Evolutionary conservation across 2,797 vertebrate genomes (phyloP), one percentile per base, ranked within the genome.

Genomic region (Setipinna tenuifilis): DNA sequence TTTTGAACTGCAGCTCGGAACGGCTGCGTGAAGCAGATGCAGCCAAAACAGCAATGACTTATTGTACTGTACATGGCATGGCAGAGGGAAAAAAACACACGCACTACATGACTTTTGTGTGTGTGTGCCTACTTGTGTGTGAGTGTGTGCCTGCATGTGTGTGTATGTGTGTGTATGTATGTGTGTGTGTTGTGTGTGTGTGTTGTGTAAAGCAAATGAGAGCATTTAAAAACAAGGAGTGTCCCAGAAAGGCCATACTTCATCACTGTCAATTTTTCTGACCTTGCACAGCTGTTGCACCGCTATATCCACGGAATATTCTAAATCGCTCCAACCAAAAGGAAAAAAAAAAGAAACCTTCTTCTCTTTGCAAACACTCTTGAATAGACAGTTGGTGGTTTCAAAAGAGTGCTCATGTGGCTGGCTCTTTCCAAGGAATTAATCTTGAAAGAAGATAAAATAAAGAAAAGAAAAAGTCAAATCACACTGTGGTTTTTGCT

Each of bases 11-110:
- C 62, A 28, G 28, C 68, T 35, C 1, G 68, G 28, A 78, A 17
- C 17, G 35, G 31, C 71, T 44, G 71, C 41, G 35, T 44, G 17
- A 41, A 21, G 35, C 17, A 78, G 71, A 78, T 78, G 71, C 17
- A 41, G 71, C 31, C 71, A 44, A 41, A 78, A 78, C 16, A 78
- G 50, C 16, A 5, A 78, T 78, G 71, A 78, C 31, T 78, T 78
- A 78, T 78, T 78, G 71, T 78, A 78, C 31, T 44, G 71, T 78
- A 41, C 71, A 44, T 28, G 23, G 23, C 2, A 28, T 25, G 61
- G n/a, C 57, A 61, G 19, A 59, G 19, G n/a, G 6, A 21, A 19
- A 61, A 6, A 61, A 88, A 90, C 87, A 93, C 59, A 91, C 86
- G 58, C 68, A 28, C 48, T 41, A 84, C 87, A 82, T 82, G 82